Evolutionary conservation across 2,797 vertebrate genomes (phyloP), one percentile per base, ranked within the genome.

Genomic region (Argyrosomus regius): DNA sequence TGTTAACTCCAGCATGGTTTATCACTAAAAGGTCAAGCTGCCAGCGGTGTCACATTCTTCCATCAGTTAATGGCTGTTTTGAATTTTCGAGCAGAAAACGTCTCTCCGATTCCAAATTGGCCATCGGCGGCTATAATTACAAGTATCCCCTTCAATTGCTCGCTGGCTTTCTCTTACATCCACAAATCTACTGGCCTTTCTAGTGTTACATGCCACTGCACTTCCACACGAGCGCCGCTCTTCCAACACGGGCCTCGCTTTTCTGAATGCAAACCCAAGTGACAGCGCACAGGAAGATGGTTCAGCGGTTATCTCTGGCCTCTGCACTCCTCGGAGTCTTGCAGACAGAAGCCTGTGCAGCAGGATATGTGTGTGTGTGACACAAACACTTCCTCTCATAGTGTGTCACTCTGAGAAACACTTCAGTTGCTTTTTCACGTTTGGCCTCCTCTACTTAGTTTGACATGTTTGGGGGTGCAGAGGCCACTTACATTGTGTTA

Each of bases 341-440:
- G 65, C 71, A 82, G 63, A 63, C 75, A 0, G 3, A 59, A 28
- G 79, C 46, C 28, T 73, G 64, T 54, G 73, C 81, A 63, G 77
- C 85, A 85, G 84, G 74, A 88, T 89, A 69, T 73, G 64, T 83
- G 71, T 73, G 64, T 58, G 57, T 67, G 71, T 64, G 71, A 85
- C 77, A 76, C 75, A 81, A 64, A 78, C 86, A 84, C 89, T 91
- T 92, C 92, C 84, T 89, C 68, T 83, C 26, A 41, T 61, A 28
- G 8, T 59, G 57, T 57, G 31, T 28, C 26, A 43, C 43, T 75
- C 28, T 60, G 57, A 87, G 65, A 84, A 88, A 72, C 60, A 64
- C 60, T 64, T 56, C 35, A 12, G 13, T 74, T 69, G 71, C 49
- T 45, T 72, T 85, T 77, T 81, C 56, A 67, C 62, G 3, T 75